phyloP scores from a whole-genome alignment of 2,888 invertebrate genomes.

The Dromius quadrimaculatus region DNA sequence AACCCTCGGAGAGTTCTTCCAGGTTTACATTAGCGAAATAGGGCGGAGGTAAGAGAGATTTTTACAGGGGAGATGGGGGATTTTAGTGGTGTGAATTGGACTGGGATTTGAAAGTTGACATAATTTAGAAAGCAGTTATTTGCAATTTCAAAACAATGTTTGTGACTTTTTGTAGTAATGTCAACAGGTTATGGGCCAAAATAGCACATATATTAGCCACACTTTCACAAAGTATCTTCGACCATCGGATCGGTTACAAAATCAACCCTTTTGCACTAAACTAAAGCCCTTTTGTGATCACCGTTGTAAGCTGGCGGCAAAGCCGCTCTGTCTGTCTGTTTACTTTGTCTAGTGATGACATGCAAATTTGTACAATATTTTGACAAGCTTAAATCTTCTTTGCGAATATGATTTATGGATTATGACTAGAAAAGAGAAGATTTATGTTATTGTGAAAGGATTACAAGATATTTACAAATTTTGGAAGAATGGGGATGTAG shows the following conservation, averaged over 20 bases:
- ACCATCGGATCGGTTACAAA: slow-evolving; percentile 44
- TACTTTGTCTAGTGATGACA: slow-evolving; percentile 40
- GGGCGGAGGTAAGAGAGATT: slow-evolving; percentile 27
- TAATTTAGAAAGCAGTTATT: slow-evolving; percentile 2
- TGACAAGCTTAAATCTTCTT: slow-evolving; percentile 54
- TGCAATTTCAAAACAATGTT: no score
- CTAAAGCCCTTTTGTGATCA: slow-evolving; percentile 16
- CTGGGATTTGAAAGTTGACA: not conserved
- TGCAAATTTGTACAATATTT: slow-evolving; percentile 56
- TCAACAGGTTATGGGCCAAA: no score
- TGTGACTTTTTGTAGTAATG: no score
- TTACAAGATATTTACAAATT: slow-evolving; percentile 48
- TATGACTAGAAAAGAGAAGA: slow-evolving; percentile 10
- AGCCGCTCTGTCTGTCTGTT: slow-evolving; percentile 29
- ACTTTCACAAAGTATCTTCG: slow-evolving; percentile 3
- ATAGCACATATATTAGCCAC: slow-evolving; percentile 46
- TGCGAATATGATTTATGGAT: slow-evolving; percentile 51
- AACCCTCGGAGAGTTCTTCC: slow-evolving; percentile 17
- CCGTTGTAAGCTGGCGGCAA: slow-evolving; percentile 15
- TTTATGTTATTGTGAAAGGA: slow-evolving; percentile 34
- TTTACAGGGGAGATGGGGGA: not conserved
- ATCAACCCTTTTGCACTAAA: slow-evolving; percentile 43
- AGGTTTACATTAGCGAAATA: slow-evolving; percentile 39
- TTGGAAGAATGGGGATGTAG: not conserved
- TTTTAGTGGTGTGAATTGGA: slow-evolving; percentile 41